Percentiles rank a stretch among this genome's conserved stretches.
Conservation (phyloP, 2,888 invertebrate species). For the Lordiphosa andalusiaca region DNA sequence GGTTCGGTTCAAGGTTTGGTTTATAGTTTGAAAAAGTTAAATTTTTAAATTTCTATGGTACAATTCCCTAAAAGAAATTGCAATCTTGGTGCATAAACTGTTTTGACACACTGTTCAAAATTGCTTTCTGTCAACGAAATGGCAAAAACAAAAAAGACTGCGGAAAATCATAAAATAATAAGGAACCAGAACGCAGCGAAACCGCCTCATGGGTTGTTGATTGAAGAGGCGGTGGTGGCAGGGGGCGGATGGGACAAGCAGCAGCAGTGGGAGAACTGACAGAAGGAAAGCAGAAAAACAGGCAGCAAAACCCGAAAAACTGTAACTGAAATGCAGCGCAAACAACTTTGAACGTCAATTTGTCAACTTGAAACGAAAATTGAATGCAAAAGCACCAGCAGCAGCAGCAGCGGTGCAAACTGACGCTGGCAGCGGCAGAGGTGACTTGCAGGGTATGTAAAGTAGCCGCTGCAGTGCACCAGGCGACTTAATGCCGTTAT, state of each 20-base stretch:
- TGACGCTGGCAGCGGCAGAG: slow-evolving; percentile 17
- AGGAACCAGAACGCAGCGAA: slow-evolving; percentile 57
- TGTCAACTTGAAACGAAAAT: slow-evolving; percentile 73
- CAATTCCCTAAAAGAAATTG: too few relatives aligned
- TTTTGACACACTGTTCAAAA: slow-evolving; percentile 15
- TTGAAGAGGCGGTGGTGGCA: slow-evolving; percentile 9
- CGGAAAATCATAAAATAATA: slow-evolving; percentile 66
- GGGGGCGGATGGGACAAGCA: slow-evolving; percentile 7
- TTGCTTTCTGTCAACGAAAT: slow-evolving; percentile 42
- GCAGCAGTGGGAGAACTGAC: background rate
- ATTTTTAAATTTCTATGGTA: too few relatives aligned
- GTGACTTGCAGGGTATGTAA: slow-evolving; percentile 23
- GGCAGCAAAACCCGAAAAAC: slow-evolving; percentile 52
- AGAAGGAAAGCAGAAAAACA: slow-evolving; percentile 29
- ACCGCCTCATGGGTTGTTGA: background rate
- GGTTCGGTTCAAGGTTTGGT: too few relatives aligned
- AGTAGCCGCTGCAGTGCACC: slow-evolving; percentile 35
- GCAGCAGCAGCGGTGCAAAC: slow-evolving; percentile 15
- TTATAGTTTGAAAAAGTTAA: too few relatives aligned
- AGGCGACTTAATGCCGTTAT: slow-evolving; percentile 70
- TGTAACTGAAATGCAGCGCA: slow-evolving; percentile 73
- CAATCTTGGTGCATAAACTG: background rate
- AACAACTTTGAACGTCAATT: slow-evolving; percentile 75
- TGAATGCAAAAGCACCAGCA: slow-evolving; percentile 65
- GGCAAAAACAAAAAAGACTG: slow-evolving; percentile 24